Conservation (phyloP, 2,113 vertebrate genomes). For the Notarius lentiginosus region DNA sequence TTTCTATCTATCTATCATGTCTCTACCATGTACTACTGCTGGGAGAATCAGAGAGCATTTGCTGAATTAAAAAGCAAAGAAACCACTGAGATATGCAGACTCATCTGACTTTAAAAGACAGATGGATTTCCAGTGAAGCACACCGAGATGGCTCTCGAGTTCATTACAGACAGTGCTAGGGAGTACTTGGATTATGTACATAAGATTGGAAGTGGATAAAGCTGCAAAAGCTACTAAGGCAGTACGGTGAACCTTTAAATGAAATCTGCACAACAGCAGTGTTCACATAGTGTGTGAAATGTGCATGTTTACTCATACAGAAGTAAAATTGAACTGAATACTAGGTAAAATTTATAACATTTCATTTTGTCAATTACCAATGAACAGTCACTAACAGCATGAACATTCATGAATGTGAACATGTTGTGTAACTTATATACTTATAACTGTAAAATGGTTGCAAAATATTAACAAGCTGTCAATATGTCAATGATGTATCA, state of each 20-base stretch:
- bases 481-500: background rate
- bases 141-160: background rate
- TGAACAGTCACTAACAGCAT: background rate
- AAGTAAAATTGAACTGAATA: background rate
- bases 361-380: background rate
- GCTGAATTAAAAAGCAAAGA: background rate
- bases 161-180: slow-evolving; percentile 2
- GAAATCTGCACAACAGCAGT: background rate
- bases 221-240: background rate
- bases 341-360: background rate
- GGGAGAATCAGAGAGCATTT: background rate
- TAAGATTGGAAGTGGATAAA: background rate
- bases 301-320: background rate
- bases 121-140: slow-evolving; percentile 18
- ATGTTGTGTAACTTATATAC: background rate
- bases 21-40: background rate
- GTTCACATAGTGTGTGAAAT: background rate
- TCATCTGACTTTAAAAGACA: slow-evolving; percentile 12
- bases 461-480: background rate
- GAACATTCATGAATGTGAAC: background rate
- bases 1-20: background rate
- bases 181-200: background rate
- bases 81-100: slow-evolving; percentile 21
- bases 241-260: background rate
- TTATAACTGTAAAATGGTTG: background rate